Conservation (phyloP, 2,797 vertebrate species). For the Mormyrops boulengeri region DNA sequence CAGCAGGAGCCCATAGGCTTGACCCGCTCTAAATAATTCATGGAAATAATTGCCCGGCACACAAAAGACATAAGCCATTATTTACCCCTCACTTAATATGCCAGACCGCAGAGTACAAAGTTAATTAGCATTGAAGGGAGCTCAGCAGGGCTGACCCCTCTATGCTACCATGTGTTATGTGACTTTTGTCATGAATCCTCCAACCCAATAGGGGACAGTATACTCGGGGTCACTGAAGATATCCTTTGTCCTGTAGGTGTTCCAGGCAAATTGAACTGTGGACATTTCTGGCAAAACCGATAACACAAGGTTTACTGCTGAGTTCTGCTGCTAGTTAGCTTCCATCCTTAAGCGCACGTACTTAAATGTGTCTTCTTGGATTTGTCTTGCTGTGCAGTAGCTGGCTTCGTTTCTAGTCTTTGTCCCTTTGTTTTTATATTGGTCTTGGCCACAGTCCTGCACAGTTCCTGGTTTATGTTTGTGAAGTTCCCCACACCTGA, state of each 20-base stretch:
- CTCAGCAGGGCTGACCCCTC: background rate
- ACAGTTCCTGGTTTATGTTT: background rate
- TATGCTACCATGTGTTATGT: background rate
- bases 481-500: background rate
- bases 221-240: background rate
- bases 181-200: background rate
- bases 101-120: background rate
- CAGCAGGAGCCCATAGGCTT: background rate
- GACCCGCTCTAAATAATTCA: conserved; percentile 1
- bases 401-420: background rate
- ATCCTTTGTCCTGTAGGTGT: background rate
- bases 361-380: background rate
- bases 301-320: background rate
- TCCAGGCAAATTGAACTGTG: background rate
- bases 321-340: background rate
- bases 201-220: background rate
- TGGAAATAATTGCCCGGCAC: conserved; percentile 5
- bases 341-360: background rate
- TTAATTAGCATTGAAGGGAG: background rate
- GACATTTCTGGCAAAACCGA: background rate
- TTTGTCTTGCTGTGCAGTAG: background rate
- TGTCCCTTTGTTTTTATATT: background rate
- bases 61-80: background rate
- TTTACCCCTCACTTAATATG: conserved; percentile 6
- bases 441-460: background rate